Conservation (phyloP, 1,140 invertebrate species). For the Hyles vespertilio region DNA sequence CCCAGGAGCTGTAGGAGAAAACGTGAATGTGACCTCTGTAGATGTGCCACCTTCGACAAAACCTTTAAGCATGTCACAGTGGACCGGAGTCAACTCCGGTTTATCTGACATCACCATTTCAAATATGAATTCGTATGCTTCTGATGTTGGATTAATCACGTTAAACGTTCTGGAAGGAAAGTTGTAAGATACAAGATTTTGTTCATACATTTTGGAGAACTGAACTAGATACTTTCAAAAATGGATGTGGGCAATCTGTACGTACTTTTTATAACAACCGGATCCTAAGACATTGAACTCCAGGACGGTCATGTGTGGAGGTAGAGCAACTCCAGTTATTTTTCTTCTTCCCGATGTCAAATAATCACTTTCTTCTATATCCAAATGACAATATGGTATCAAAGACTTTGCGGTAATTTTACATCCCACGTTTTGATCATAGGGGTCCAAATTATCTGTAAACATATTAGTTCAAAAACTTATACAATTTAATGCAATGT, state of each 20-base stretch:
- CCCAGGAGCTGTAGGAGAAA: conserved; percentile 57
- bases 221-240: conserved; percentile 1
- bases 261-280: conserved; percentile 67
- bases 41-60: conserved; percentile 59
- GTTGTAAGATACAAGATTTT: neutral
- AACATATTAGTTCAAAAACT: conserved; percentile 12
- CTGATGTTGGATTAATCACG: conserved; percentile 58
- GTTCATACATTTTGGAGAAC: neutral
- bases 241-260: too few relatives aligned
- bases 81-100: conserved; percentile 52
- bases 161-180: conserved; percentile 41
- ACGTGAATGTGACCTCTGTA: conserved; percentile 58
- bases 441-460: conserved; percentile 63
- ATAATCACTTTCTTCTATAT: conserved; percentile 75
- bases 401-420: conserved; percentile 64
- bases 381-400: conserved; percentile 75
- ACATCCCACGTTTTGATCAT: conserved; percentile 51
- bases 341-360: conserved; percentile 64
- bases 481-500: conserved; percentile 5
- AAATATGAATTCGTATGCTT: conserved; percentile 63
- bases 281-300: conserved; percentile 75
- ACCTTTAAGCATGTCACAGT: conserved; percentile 60
- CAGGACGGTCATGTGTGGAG: conserved; percentile 59
- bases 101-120: conserved; percentile 54
- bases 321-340: conserved; percentile 42